Base-by-base conservation (phyloP, 2,113 vertebrate species). In the Embiotoca jacksoni region DNA sequence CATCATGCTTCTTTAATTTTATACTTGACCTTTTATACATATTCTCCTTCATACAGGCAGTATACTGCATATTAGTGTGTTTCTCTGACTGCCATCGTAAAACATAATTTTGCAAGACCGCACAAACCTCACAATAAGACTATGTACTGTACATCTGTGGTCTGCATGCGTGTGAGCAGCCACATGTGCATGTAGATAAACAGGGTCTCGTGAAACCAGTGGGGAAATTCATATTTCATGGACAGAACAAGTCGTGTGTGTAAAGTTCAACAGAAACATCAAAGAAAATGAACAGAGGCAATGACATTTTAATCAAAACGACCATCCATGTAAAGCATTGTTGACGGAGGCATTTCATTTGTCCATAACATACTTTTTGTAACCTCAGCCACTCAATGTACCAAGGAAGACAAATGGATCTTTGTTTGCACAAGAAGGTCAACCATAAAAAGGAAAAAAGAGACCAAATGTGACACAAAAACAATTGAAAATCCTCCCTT, bases 221-320 rank as follows among this genome's bases (percentile, higher is more conserved):
- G 80, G 81, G 77, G 66, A 88, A 92, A 89, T 93, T 92, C 88
- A 88, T 71, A 90, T 91, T 93, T 92, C 88, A 92, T 92, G 70
- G 91, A 94, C 88, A 91, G 85, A 93, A 83, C 89, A 92, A 95
- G 88, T 91, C 85, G 91, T 92, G 92, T 95, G 93, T 94, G 92
- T 82, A 94, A 95, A 94, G 94, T 95, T 95, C 92, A 94, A 92
- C 81, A 92, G 86, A 93, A 94, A 94, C 90, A 93, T 92, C 85
- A 92, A 81, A 82, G 89, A 91, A 92, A 94, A 93, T 95, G 87
- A 93, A 93, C 81, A 89, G 72, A 82, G 54, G 90, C 88, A 86
- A 90, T 95, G 93, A 94, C 93, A 95, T 94, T 95, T 93, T 91
- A 93, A 94, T 93, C 88, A 50, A 89, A 93, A 93, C 5, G 46